A percentile compares a stretch with the other conserved stretches of the same genome.
phyloP scores from a whole-genome alignment of 2,113 vertebrate species.

The Archocentrus centrarchus region DNA sequence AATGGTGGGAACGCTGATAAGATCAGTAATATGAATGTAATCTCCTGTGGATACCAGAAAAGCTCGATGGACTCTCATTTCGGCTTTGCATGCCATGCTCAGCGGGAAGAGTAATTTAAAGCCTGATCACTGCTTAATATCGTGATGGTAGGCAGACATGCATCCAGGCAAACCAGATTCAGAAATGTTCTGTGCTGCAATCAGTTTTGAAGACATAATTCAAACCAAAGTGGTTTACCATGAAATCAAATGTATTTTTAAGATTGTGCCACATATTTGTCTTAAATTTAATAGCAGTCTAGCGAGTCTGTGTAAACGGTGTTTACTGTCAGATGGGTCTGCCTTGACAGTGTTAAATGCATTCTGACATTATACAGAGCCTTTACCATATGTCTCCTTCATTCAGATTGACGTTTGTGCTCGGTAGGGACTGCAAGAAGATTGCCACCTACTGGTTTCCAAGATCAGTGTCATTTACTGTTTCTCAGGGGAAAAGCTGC shows the following conservation, averaged over 20 bases:
- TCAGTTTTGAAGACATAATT: neutral
- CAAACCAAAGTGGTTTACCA: neutral
- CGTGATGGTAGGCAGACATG: conserved; percentile 2
- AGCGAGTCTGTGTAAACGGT: neutral
- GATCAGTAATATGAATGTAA: conserved; percentile 73
- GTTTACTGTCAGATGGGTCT: neutral
- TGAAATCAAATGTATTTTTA: neutral
- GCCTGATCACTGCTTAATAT: conserved; percentile 26
- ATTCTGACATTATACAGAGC: conserved; percentile 8
- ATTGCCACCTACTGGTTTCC: conserved; percentile 65
- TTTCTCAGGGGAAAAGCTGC: neutral
- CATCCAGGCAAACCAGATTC: conserved; percentile 19
- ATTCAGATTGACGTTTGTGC: conserved; percentile 31
- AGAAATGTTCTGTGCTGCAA: neutral
- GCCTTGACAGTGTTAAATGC: neutral
- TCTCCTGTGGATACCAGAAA: conserved; percentile 41
- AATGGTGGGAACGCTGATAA: conserved; percentile 62
- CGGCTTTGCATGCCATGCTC: conserved; percentile 24
- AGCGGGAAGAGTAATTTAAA: conserved; percentile 30
- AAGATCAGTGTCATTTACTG: neutral
- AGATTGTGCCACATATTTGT: neutral
- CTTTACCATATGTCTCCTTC: neutral
- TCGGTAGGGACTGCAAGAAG: conserved; percentile 25
- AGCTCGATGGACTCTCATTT: conserved; percentile 22
- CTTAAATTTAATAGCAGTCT: neutral